A percentile compares a stretch with the other conserved stretches of the same genome.
These are phyloP conservation scores for Strigamia crassipes DNA, from an alignment of 2,888 invertebrate species.

Conservation along the genomic window DNA sequence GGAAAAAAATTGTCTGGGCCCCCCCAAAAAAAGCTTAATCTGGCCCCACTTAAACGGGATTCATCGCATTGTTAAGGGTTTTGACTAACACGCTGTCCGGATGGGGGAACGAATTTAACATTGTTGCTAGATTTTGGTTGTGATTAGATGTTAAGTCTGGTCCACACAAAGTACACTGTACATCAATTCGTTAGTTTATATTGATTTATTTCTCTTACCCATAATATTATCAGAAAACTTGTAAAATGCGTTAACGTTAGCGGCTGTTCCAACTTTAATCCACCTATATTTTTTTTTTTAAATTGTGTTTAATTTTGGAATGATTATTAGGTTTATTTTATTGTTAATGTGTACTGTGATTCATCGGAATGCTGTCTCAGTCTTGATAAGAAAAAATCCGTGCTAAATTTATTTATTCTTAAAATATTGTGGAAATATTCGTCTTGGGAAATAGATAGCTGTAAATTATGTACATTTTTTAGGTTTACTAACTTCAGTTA, in stretches of 20 bases:
- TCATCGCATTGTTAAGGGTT: too few species aligned
- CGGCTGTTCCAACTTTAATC: slow-evolving; percentile 68
- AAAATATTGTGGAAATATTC: slow-evolving; percentile 34
- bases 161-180: too few species aligned
- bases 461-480: neutral
- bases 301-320: neutral
- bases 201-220: slow-evolving; percentile 69
- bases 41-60: too few species aligned
- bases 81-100: too few species aligned
- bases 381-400: slow-evolving; percentile 25
- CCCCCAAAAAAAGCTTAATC: too few species aligned
- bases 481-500: neutral
- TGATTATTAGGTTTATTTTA: neutral
- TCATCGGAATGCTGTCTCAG: neutral
- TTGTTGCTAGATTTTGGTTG: too few species aligned
- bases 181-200: too few species aligned
- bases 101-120: too few species aligned
- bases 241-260: slow-evolving; percentile 84
- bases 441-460: neutral
- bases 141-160: too few species aligned
- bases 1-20: too few species aligned
- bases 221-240: slow-evolving; percentile 85
- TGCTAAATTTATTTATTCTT: slow-evolving; percentile 1
- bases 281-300: slow-evolving; percentile 44
- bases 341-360: neutral